Conservation (phyloP, 2,113 vertebrate species). For the Platichthys flesus region DNA sequence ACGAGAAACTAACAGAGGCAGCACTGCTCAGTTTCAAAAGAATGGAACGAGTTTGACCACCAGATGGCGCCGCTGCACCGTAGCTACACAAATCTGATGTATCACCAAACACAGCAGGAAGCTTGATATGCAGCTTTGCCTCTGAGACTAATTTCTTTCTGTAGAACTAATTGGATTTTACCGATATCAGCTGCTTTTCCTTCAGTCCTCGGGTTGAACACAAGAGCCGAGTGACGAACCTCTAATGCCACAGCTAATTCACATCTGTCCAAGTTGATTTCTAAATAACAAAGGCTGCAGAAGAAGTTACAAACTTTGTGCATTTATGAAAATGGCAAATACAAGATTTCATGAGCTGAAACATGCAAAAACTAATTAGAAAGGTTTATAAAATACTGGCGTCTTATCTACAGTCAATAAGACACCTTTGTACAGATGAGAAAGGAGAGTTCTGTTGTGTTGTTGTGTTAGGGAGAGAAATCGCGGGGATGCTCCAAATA, state of each 20-base stretch:
- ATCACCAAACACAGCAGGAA: background rate
- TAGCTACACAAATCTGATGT: background rate
- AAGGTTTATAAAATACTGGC: background rate
- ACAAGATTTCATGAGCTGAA: background rate
- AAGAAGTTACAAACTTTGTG: background rate
- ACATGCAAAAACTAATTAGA: constrained; percentile 4
- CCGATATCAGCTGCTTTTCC: too few relatives aligned
- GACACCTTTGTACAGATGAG: background rate
- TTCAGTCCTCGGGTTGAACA: background rate
- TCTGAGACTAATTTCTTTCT: too few relatives aligned
- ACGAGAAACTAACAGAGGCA: too few relatives aligned
- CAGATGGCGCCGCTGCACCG: constrained; percentile 31
- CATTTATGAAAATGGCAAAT: background rate
- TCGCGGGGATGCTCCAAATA: constrained; percentile 6
- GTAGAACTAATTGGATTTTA: too few relatives aligned
- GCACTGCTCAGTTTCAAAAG: background rate
- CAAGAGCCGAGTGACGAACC: background rate
- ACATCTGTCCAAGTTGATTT: background rate
- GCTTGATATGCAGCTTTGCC: background rate
- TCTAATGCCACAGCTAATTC: background rate
- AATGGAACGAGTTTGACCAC: constrained; percentile 11
- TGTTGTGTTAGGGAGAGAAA: background rate
- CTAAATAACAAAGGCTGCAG: background rate
- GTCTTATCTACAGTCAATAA: background rate
- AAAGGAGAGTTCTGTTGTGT: constrained; percentile 9